phyloP scores from a whole-genome alignment of 2,888 invertebrate species.

The Cryptus viduatorius region DNA sequence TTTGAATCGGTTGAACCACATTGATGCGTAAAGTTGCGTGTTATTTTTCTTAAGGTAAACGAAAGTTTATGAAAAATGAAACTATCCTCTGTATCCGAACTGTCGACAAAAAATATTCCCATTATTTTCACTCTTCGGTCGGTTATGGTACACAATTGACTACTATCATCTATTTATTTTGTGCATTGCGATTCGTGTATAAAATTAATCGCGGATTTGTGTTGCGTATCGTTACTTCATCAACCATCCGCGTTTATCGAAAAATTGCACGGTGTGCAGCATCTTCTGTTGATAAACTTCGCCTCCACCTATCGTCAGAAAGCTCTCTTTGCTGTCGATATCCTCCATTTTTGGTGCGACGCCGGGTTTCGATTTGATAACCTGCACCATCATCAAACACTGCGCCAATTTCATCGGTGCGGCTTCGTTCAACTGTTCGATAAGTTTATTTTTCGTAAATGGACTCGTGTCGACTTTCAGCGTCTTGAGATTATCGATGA shows the following conservation, averaged over 20 bases:
- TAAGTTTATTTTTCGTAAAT: conserved; percentile 73
- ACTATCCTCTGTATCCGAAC: not conserved
- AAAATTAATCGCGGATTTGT: not conserved
- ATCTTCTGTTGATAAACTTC: conserved; percentile 77
- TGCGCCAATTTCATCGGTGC: conserved; percentile 79
- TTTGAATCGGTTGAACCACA: not conserved
- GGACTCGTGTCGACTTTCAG: conserved; percentile 72
- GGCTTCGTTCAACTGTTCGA: conserved; percentile 75
- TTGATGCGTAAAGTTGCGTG: no score
- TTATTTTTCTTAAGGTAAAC: not conserved
- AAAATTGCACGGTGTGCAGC: conserved; percentile 76
- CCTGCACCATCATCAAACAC: conserved; percentile 82
- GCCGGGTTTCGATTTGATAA: conserved; percentile 81
- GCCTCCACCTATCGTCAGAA: conserved; percentile 75
- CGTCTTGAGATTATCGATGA: conserved; percentile 74
- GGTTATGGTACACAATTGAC: not conserved
- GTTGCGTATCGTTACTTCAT: conserved; percentile 62
- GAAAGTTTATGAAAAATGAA: not conserved
- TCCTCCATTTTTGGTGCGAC: conserved; percentile 76
- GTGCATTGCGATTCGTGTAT: not conserved
- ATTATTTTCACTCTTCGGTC: not conserved
- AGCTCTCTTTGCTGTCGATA: conserved; percentile 74
- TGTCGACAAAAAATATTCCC: not conserved
- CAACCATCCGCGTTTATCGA: conserved; percentile 79
- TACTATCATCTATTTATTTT: not conserved